These are phyloP conservation scores for Carassius carassius DNA, from an alignment of 2,113 vertebrate species.

Conservation along the genomic window DNA sequence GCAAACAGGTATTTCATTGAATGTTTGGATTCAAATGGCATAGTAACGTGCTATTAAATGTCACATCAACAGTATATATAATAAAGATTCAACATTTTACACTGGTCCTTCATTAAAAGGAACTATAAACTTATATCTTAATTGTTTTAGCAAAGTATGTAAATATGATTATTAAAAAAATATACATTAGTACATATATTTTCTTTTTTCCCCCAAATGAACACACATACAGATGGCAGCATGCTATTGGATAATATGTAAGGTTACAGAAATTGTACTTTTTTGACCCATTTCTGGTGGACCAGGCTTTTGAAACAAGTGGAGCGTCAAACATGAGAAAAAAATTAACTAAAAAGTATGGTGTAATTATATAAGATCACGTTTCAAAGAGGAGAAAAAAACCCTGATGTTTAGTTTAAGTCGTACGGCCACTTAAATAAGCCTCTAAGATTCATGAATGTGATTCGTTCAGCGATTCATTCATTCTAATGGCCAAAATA, in stretches of 20 bases:
- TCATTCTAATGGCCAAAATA: slow-evolving; percentile 55
- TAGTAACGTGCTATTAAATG: slow-evolving; percentile 26
- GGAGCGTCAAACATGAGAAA: background rate
- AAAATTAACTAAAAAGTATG: background rate
- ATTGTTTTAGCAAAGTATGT: slow-evolving; percentile 53
- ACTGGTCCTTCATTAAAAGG: slow-evolving; percentile 24
- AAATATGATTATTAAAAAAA: slow-evolving; percentile 43
- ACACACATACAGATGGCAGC: slow-evolving; percentile 40
- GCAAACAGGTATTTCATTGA: background rate
- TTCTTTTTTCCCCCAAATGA: slow-evolving; percentile 20
- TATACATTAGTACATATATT: slow-evolving; percentile 14
- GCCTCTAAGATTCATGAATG: background rate
- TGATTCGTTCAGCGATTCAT: slow-evolving; percentile 4
- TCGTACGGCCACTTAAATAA: background rate
- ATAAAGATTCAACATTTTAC: background rate
- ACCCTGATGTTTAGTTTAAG: background rate
- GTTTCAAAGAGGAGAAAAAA: background rate
- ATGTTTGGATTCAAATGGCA: slow-evolving; percentile 10
- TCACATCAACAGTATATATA: slow-evolving; percentile 17
- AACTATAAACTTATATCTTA: slow-evolving; percentile 30
- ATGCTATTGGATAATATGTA: slow-evolving; percentile 20
- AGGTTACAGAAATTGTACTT: background rate
- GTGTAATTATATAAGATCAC: background rate
- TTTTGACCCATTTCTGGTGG: slow-evolving; percentile 26
- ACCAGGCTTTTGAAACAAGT: slow-evolving; percentile 25